phyloP scores from a whole-genome alignment of 2,888 invertebrate genomes.

The Orgyia antiqua region DNA sequence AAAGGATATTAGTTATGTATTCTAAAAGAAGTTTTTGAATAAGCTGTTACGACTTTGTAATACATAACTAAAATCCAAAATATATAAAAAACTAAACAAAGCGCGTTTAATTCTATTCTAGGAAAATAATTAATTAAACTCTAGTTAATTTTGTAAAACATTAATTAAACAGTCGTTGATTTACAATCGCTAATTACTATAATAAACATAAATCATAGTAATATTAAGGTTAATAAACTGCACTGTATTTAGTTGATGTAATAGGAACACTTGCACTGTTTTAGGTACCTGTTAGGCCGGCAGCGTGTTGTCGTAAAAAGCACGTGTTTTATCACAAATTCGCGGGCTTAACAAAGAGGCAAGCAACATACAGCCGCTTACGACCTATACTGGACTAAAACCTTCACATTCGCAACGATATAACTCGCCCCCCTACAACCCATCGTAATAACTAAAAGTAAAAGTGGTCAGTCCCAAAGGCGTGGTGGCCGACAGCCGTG shows the following conservation, averaged over 20 bases:
- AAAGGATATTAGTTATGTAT: too few species aligned
- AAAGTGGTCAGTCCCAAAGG: conserved; percentile 69
- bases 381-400: conserved; percentile 40
- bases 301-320: conserved; percentile 13
- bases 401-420: conserved; percentile 35
- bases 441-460: conserved; percentile 54
- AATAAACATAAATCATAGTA: too few species aligned
- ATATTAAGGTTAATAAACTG: too few species aligned
- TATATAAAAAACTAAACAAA: not conserved
- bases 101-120: not conserved
- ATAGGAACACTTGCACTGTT: conserved; percentile 19
- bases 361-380: conserved; percentile 39
- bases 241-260: conserved; percentile 20
- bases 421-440: conserved; percentile 52
- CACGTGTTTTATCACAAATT: conserved; percentile 34
- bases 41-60: too few species aligned
- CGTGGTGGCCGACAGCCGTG: conserved; percentile 48
- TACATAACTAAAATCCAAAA: too few species aligned
- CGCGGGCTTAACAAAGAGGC: conserved; percentile 34
- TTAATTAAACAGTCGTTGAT: not conserved
- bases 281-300: conserved; percentile 13
- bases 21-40: too few species aligned
- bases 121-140: too few species aligned
- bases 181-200: not conserved
- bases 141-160: too few species aligned